Conservation (phyloP, 2,113 vertebrate species). For the Microtus oregoni region DNA sequence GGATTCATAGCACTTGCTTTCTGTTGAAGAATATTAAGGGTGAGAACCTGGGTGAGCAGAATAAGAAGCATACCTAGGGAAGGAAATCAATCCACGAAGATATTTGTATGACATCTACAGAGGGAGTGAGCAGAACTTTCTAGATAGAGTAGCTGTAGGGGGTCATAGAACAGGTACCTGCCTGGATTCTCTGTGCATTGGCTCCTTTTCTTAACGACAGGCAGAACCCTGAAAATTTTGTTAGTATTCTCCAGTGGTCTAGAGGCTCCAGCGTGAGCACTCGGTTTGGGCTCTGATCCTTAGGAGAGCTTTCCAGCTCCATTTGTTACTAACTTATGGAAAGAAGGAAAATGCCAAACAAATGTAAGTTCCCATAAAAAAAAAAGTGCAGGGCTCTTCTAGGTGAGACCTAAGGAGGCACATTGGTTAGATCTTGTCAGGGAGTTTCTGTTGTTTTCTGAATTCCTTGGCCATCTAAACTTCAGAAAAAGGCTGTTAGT, state of each 20-base stretch:
- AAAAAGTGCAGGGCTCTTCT: not conserved
- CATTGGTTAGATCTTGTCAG: not conserved
- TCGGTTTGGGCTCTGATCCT: constrained; percentile 57
- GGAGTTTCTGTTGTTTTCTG: not conserved
- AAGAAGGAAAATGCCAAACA: not conserved
- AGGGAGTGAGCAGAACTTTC: not conserved
- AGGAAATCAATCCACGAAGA: not conserved
- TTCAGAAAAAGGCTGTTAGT: not conserved
- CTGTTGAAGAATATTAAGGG: not conserved
- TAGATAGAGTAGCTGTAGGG: not conserved
- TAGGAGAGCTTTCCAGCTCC: constrained; percentile 24
- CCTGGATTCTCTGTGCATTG: not conserved
- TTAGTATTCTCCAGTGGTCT: not conserved
- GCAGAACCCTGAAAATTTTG: not conserved
- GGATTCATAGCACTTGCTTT: not conserved
- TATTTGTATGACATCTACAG: not conserved
- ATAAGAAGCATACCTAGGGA: not conserved
- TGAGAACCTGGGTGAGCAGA: not conserved
- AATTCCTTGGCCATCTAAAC: not conserved
- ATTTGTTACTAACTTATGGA: not conserved
- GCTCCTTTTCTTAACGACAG: not conserved
- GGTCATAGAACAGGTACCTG: not conserved
- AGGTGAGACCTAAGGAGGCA: not conserved
- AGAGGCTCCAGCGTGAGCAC: not conserved
- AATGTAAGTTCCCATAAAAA: not conserved